These are phyloP conservation scores for Mythimna ferrago DNA, from an alignment of 2,888 invertebrate species.

Conservation along the genomic window DNA sequence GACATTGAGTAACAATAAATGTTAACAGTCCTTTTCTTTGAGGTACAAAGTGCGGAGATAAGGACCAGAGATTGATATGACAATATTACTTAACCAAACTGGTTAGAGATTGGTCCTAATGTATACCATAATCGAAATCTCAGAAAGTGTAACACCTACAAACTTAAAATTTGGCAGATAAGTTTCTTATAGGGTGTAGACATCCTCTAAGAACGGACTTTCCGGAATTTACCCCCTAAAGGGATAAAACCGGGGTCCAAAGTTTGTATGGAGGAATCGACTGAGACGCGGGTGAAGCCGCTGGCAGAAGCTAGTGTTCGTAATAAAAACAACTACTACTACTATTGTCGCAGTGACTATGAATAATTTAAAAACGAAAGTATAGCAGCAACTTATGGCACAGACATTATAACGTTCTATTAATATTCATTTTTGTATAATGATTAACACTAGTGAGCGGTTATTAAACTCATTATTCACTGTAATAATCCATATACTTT, in stretches of 20 bases:
- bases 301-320: neutral
- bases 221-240: too few relatives aligned
- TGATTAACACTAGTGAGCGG: conserved; percentile 45
- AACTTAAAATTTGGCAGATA: too few relatives aligned
- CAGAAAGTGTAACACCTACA: too few relatives aligned
- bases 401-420: conserved; percentile 50
- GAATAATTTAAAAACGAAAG: conserved; percentile 75
- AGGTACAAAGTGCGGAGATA: conserved; percentile 12
- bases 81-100: conserved; percentile 6
- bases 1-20: conserved; percentile 18
- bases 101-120: neutral
- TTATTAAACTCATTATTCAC: conserved; percentile 59
- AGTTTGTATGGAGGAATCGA: too few relatives aligned
- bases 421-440: conserved; percentile 67
- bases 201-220: too few relatives aligned
- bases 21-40: neutral
- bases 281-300: too few relatives aligned
- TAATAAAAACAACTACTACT: conserved; percentile 25
- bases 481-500: conserved; percentile 43
- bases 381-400: conserved; percentile 64
- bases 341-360: conserved; percentile 27
- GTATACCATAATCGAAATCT: too few relatives aligned
- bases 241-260: too few relatives aligned
- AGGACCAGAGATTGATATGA: conserved; percentile 2
- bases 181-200: too few relatives aligned